Evolutionary conservation across 2,113 vertebrate genomes (phyloP), one percentile per base, ranked within the genome.

Genomic region (Chamaetylas fuelleborni): DNA sequence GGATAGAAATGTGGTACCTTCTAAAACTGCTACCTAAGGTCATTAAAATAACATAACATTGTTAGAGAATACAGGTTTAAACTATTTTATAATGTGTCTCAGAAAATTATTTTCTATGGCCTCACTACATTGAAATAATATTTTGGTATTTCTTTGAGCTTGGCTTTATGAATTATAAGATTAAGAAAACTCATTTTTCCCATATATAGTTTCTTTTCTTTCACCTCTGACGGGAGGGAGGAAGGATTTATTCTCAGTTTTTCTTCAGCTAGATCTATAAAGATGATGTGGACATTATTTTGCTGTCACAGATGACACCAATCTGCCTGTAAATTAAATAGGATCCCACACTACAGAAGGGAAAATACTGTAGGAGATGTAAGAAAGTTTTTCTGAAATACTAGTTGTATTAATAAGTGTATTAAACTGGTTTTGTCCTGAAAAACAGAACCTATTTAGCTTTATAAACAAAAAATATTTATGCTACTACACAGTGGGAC

Each of bases 31-130:
- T 74, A 53, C 16, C 19, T 61, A 45, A 24, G 3, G 47, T 90
- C 19, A 36, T 40, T 67, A 86, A 76, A 82, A 88, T 62, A 26
- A 17, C 13, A 58, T 7, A 66, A 6, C 11, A 10, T 2, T 58
- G 19, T 60, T 72, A 70, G 47, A 71, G 14, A 70, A 62, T 34
- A 36, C 6, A 33, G 23, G 6, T 60, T 78, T 78, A 73, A 81
- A 64, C 34, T 67, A 18, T 12, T 76, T 84, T 29, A 26, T n/a
- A n/a, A 31, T 0, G 0, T 24, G 3, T 34, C 23, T 67, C 18
- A 81, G 43, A 73, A 43, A 12, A 42, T 70, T 5, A 66, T 38
- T 6, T 7, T 71, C 22, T 80, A 18, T 40, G 16, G 5, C 25
- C 6, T 80, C 43, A 45, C 8, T 69, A 51, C 9, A 56, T 8